A percentile compares a stretch with the other conserved stretches of the same genome.
Evolutionary conservation across 2,797 vertebrate species (phyloP).

Genomic region (Oryzias sinensis): DNA sequence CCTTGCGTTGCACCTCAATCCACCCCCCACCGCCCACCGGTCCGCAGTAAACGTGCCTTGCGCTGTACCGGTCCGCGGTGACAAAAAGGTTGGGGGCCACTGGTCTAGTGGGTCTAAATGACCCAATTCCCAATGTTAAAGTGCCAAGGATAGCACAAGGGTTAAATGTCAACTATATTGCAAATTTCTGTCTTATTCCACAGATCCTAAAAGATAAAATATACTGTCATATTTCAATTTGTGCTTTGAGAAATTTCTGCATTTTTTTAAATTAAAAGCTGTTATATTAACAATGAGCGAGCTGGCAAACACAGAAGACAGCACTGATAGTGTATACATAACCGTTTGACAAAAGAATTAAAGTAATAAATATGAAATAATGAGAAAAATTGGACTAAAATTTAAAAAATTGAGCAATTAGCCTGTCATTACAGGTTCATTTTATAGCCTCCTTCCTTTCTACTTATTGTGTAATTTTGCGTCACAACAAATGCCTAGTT

Average conservation of each 20-base stretch:
- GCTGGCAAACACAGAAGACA: conserved; percentile 1
- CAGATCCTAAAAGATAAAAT: too few species aligned
- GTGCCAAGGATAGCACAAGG: too few species aligned
- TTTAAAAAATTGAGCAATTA: conserved; percentile 18
- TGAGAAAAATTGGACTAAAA: conserved; percentile 15
- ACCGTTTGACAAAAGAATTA: not conserved
- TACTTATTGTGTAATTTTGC: conserved; percentile 11
- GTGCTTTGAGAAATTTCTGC: not conserved
- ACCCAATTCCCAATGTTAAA: too few species aligned
- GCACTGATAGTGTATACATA: not conserved
- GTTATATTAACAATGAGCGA: not conserved
- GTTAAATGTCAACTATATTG: too few species aligned
- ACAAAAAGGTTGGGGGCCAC: too few species aligned
- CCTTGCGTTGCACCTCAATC: too few species aligned
- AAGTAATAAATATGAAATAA: conserved; percentile 19
- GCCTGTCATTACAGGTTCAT: conserved; percentile 2
- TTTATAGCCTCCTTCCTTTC: conserved; percentile 25
- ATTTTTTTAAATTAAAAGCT: not conserved
- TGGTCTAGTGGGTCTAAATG: too few species aligned
- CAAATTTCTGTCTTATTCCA: too few species aligned
- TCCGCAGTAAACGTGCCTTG: too few species aligned
- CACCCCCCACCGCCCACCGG: too few species aligned
- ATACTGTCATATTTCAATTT: not conserved
- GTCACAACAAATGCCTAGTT: conserved; percentile 49
- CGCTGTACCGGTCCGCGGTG: too few species aligned